Evolutionary conservation across 2,888 invertebrate species (phyloP).

Genomic region (Heliconius aoede): DNA sequence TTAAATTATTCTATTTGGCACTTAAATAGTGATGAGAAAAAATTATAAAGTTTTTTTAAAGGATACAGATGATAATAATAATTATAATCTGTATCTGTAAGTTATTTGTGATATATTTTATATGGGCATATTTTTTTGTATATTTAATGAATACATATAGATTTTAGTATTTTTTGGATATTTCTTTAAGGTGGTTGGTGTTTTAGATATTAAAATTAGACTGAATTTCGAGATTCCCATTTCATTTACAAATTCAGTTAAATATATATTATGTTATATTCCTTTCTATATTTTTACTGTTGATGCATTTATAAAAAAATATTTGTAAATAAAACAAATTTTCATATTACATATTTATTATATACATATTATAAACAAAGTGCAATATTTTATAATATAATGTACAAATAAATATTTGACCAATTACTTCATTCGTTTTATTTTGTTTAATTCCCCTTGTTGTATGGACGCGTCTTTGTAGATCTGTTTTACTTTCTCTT

Average conservation of each 20-base stretch:
- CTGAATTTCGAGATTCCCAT: not conserved
- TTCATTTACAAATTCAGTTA: not conserved
- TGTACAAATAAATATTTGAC: slow-evolving; percentile 15
- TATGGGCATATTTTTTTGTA: not conserved
- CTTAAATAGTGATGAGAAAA: slow-evolving; percentile 52
- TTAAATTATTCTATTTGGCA: slow-evolving; percentile 87
- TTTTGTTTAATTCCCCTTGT: slow-evolving; percentile 91
- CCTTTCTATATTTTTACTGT: not conserved
- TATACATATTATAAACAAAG: not conserved
- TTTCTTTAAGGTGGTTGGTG: not conserved
- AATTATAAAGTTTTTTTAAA: not conserved
- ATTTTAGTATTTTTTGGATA: not conserved
- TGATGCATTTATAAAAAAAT: not conserved
- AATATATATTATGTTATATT: not conserved
- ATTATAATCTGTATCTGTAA: not conserved
- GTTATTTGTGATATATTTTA: not conserved
- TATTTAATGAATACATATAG: not conserved
- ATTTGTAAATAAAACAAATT: not conserved
- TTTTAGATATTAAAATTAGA: not conserved
- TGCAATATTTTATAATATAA: slow-evolving; percentile 26
- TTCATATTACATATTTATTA: slow-evolving; percentile 7
- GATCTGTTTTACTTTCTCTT: slow-evolving; percentile 92
- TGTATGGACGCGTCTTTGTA: slow-evolving; percentile 91
- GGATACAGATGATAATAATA: not conserved
- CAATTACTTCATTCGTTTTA: slow-evolving; percentile 84